Evolutionary conservation across 2,888 invertebrate genomes (phyloP), one percentile per base, ranked within the genome.

Genomic region (Eupithecia inturbata): DNA sequence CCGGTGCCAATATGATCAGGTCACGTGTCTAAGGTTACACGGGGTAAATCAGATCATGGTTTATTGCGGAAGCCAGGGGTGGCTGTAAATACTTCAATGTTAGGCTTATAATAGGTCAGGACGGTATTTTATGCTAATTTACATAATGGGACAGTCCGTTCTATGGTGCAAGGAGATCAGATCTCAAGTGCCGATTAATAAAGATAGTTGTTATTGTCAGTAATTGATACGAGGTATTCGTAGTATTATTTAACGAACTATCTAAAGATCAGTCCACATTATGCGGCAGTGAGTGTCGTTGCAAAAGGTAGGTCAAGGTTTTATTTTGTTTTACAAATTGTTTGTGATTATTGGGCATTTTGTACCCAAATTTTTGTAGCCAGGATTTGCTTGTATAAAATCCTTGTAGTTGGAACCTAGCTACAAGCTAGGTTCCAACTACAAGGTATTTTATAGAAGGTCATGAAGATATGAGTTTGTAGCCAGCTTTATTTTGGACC

Each of bases 1-100:
- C 78, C 81, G 80, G 77, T 82, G 80, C 81, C 82, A 82, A 82
- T 83, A 79, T 85, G 83, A 85, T 83, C 80, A 78, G 84, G 87
- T 87, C 89, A 90, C 89, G 88, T 89, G 88, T 85, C 86, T 90
- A 84, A 85, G 78, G 85, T 90, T 89, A 87, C 88, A 82, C 78
- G 82, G 83, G 83, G 83, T 87, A 86, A 88, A 85, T 88, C 88
- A 87, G 85, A 88, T 85, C 85, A 82, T 81, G 83, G 81, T 87
- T 82, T 83, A 82, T 83, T 78, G 83, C 76, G 79, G 83, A 84
- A 80, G 81, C 78, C 78, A 79, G 41, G 67, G 73, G 68, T 67
- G 71, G 71, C 73, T 78, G 70, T 75, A 76, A 79, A 80, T 79
- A 72, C 75, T 68, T 77, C 75, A 77, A 73, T 75, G 72, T 72